Base-by-base conservation (phyloP, 2,888 invertebrate genomes). In the Drosophila meridionalis region DNA sequence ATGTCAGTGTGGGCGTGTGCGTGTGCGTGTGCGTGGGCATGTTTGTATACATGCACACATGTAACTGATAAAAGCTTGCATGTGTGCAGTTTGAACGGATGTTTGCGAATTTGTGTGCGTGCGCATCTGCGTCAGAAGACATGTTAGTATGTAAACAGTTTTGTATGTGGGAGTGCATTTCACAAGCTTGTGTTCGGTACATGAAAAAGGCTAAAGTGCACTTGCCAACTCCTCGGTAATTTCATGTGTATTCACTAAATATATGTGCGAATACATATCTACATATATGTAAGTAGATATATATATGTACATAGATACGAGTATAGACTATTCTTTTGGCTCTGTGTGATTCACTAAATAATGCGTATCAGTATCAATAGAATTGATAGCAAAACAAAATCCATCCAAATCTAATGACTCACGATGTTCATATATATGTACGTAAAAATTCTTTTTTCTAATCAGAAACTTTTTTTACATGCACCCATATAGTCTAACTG, bases 381-480 rank as follows among this genome's bases (percentile, higher is more conserved):
- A 53, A 26, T 60, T 59, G 80, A 80, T 75, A 79, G 26, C 63
- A 32, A 75, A 59, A 55, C 9, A 28, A 60, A 48, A 42, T 47
- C 26, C n/a, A 42, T 4, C 8, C 8, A 50, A 56, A 43, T 14
- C n/a, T n/a, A 14, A 42, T 80, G 76, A 77, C 53, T 80, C 80
- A 80, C 9, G 2, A 34, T 53, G 14, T 50, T 2, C 2, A n/a
- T n/a, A 32, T 9, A n/a, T 50, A 30, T 8, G 4, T n/a, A 48
- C n/a, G 7, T 34, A 32, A 32, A 3, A 32, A n/a, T 8, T 36
- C 2, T 34, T 7, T 34, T 34, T 34, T 34, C 5, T 7, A 34
- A 7, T 34, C 7, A 34, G 20, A 20, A 20, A 20, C 20, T 20
- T 20, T 20, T 20, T 20, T 20, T 20, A 20, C 20, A 20, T 20